phyloP scores from a whole-genome alignment of 1,140 invertebrate genomes.

The Trichonephila clavata region DNA sequence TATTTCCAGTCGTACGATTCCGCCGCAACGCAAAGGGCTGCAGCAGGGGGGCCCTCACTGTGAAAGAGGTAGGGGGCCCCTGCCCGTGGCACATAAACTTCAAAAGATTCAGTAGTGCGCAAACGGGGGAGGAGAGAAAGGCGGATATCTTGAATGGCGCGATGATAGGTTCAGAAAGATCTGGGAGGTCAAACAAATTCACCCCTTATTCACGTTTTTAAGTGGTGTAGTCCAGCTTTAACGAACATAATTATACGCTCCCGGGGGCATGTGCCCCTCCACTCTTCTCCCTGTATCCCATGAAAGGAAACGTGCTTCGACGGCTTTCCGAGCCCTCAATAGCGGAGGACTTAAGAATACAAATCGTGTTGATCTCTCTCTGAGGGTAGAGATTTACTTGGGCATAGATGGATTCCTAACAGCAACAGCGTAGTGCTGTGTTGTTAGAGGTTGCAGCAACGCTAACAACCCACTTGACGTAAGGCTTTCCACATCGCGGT shows the following conservation, averaged over 20 bases:
- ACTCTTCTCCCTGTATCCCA: not conserved
- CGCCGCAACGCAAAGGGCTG: not conserved
- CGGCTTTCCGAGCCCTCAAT: constrained; percentile 47
- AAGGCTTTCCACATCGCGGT: constrained; percentile 53
- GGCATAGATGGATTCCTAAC: constrained; percentile 44
- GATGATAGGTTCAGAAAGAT: constrained; percentile 59
- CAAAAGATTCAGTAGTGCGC: constrained; percentile 70
- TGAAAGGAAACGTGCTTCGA: constrained; percentile 73
- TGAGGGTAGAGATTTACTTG: constrained; percentile 32
- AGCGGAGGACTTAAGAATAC: constrained; percentile 67
- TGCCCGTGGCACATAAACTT: constrained; percentile 52
- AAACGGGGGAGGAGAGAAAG: not conserved
- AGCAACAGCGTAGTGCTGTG: constrained; percentile 17
- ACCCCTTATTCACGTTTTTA: constrained; percentile 77
- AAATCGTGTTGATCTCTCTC: constrained; percentile 27
- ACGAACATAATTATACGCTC: constrained; percentile 76
- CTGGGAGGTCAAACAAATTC: constrained; percentile 74
- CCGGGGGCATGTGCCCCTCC: constrained; percentile 47
- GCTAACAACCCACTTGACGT: constrained; percentile 74
- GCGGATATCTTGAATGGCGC: constrained; percentile 46
- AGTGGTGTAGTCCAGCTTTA: constrained; percentile 77
- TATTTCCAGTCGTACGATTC: constrained; percentile 59
- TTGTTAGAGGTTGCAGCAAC: constrained; percentile 7
- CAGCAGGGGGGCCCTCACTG: constrained; percentile 26
- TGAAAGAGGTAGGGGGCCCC: constrained; percentile 5